Percentiles rank a stretch among this genome's conserved stretches.
Evolutionary conservation across 2,113 vertebrate species (phyloP).

Genomic region (Rallus limicola): DNA sequence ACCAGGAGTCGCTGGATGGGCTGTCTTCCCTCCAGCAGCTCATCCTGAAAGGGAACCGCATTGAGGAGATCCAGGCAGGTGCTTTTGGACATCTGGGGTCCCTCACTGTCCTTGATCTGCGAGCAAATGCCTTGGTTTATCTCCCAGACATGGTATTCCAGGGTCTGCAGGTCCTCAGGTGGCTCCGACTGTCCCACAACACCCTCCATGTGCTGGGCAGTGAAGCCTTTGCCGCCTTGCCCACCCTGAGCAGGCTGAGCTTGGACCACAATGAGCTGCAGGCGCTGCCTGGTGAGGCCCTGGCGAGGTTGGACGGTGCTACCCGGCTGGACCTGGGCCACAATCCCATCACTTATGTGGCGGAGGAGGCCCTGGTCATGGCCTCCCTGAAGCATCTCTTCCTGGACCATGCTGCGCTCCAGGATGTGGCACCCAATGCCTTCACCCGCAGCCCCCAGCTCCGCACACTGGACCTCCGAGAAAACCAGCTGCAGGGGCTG

Average conservation of each 20-base stretch:
- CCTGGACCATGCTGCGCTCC: conserved; percentile 88
- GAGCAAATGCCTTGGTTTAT: conserved; percentile 88
- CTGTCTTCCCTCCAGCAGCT: conserved; percentile 87
- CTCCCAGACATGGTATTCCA: conserved; percentile 94
- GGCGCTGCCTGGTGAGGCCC: conserved; percentile 84
- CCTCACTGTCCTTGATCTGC: conserved; percentile 86
- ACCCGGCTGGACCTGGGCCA: conserved; percentile 85
- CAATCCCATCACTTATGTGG: conserved; percentile 90
- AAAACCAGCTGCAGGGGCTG: conserved; percentile 87
- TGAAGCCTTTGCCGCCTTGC: conserved; percentile 88
- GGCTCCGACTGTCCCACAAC: conserved; percentile 90
- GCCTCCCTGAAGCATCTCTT: conserved; percentile 85
- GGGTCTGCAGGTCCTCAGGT: conserved; percentile 86
- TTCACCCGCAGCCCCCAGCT: conserved; percentile 82
- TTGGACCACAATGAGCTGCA: conserved; percentile 94
- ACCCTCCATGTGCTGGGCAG: conserved; percentile 86
- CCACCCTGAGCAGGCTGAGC: conserved; percentile 85
- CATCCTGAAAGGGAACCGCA: conserved; percentile 81
- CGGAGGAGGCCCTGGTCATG: conserved; percentile 87
- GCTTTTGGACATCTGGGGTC: conserved; percentile 88
- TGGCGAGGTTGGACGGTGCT: conserved; percentile 84
- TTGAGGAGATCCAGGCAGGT: conserved; percentile 91
- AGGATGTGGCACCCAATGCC: conserved; percentile 83
- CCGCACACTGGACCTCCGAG: conserved; percentile 82
- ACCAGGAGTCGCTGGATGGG: conserved; percentile 92